Evolutionary conservation across 2,888 invertebrate species (phyloP).

Genomic region (Acheta domesticus): DNA sequence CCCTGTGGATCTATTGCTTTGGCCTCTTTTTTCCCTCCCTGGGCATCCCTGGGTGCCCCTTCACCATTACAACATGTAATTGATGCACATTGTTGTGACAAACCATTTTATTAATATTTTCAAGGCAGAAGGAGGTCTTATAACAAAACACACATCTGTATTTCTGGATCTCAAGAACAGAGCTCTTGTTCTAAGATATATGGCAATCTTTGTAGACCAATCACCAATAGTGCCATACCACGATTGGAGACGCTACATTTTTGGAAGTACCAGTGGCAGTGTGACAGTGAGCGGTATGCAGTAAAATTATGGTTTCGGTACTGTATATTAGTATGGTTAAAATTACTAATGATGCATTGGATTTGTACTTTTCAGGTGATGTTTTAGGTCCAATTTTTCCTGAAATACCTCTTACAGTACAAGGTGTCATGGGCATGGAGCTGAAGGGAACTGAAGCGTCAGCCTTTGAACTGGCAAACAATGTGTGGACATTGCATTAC

Average conservation of each 20-base stretch:
- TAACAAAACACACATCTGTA: constrained; percentile 54
- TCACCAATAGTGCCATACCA: constrained; percentile 52
- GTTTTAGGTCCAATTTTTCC: constrained; percentile 53
- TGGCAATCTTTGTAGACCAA: constrained; percentile 54
- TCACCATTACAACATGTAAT: not conserved
- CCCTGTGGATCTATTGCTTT: too few species aligned
- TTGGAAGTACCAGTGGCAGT: constrained; percentile 51
- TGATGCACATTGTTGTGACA: not conserved
- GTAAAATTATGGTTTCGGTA: not conserved
- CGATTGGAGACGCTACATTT: constrained; percentile 52
- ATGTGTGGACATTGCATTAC: constrained; percentile 53
- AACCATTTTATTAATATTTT: not conserved
- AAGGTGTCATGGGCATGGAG: constrained; percentile 47
- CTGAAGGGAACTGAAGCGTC: constrained; percentile 53
- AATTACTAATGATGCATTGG: constrained; percentile 18
- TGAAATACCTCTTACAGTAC: constrained; percentile 42
- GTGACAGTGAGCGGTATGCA: constrained; percentile 51
- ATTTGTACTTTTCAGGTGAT: constrained; percentile 47
- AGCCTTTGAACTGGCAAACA: constrained; percentile 55
- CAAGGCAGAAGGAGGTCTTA: constrained; percentile 53
- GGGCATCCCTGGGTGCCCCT: too few species aligned
- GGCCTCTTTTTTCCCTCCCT: too few species aligned
- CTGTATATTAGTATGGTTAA: too few species aligned
- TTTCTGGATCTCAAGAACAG: constrained; percentile 53
- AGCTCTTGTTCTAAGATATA: constrained; percentile 51